Percentiles rank a stretch among this genome's conserved stretches.
These are phyloP conservation scores for Neuroterus valhalla DNA, from an alignment of 1,140 invertebrate species.

Conservation along the genomic window DNA sequence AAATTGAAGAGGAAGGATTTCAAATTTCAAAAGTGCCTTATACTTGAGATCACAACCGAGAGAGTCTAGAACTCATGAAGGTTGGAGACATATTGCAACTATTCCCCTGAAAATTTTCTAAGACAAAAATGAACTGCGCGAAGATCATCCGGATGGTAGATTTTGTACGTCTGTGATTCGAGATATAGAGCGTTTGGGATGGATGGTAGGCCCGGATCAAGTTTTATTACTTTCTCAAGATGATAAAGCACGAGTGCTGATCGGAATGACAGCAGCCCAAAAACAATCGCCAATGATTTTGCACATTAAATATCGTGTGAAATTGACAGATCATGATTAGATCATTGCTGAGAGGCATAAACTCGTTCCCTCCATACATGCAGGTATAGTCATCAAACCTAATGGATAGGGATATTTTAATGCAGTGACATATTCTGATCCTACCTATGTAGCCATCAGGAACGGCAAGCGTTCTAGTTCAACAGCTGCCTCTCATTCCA, in stretches of 20 bases:
- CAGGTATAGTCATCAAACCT: constrained; percentile 50
- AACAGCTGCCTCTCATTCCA: constrained; percentile 61
- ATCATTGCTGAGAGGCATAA: constrained; percentile 62
- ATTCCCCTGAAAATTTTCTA: constrained; percentile 55
- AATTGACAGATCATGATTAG: constrained; percentile 63
- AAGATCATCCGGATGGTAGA: constrained; percentile 52
- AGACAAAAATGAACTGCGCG: constrained; percentile 49
- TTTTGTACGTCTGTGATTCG: constrained; percentile 35
- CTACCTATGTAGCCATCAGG: constrained; percentile 67
- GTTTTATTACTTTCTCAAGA: constrained; percentile 42
- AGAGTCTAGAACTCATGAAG: too few relatives aligned
- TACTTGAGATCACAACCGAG: too few relatives aligned
- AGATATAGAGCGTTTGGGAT: constrained; percentile 31
- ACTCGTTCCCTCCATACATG: constrained; percentile 62
- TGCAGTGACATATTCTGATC: constrained; percentile 61
- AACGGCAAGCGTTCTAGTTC: constrained; percentile 60
- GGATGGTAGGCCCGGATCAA: constrained; percentile 24
- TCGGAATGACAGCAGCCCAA: constrained; percentile 51
- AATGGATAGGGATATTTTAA: constrained; percentile 55
- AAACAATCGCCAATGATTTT: constrained; percentile 60
- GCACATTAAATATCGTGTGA: constrained; percentile 67
- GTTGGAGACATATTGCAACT: constrained; percentile 38
- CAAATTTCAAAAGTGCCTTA: too few relatives aligned
- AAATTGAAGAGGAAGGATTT: too few relatives aligned
- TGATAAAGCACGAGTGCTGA: constrained; percentile 70